Conservation (phyloP, 2,797 vertebrate species). For the Glyptemys insculpta region DNA sequence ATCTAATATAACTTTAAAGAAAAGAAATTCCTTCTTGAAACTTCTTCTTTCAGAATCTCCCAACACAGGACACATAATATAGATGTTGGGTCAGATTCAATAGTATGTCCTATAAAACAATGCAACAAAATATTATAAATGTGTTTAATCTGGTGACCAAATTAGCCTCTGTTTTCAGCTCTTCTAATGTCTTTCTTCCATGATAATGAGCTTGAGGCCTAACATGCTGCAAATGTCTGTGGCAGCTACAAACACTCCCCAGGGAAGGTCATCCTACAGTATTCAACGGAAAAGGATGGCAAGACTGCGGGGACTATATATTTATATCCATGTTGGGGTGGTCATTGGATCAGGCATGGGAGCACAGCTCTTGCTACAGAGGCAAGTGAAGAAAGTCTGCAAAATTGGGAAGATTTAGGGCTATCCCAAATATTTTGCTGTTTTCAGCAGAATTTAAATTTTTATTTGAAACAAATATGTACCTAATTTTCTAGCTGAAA, state of each 20-base stretch:
- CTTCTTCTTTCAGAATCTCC: not conserved
- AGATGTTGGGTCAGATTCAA: not conserved
- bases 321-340: too few species aligned
- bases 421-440: not conserved
- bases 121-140: not conserved
- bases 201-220: not conserved
- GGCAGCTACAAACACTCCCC: not conserved
- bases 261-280: not conserved
- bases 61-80: not conserved
- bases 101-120: not conserved
- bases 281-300: not conserved
- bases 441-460: not conserved
- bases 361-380: not conserved
- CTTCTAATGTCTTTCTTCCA: not conserved
- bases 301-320: not conserved
- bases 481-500: not conserved
- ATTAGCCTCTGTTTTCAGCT: not conserved
- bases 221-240: not conserved
- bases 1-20: not conserved
- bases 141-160: not conserved
- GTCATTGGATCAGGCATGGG: not conserved
- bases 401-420: not conserved
- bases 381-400: not conserved
- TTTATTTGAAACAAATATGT: not conserved
- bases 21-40: too few species aligned